Conservation (phyloP, 2,113 vertebrate genomes). For the Ceyx margarethae region DNA sequence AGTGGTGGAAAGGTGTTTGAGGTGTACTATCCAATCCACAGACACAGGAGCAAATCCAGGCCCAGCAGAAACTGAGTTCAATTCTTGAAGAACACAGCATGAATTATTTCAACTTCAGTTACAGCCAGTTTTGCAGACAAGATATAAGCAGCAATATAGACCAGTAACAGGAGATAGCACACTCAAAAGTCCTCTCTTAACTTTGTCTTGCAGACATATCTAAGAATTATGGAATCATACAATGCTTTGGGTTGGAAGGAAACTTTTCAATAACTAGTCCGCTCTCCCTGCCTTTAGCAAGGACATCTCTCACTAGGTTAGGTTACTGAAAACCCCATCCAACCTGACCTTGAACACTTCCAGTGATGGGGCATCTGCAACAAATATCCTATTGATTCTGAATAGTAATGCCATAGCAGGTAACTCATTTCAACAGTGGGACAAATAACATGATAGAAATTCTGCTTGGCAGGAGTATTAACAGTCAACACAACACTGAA, state of each 20-base stretch:
- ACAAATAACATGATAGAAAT: background rate
- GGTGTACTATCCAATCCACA: background rate
- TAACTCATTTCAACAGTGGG: background rate
- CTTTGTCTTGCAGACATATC: background rate
- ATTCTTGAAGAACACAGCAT: background rate
- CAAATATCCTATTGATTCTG: background rate
- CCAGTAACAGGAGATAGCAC: background rate
- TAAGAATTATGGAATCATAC: background rate
- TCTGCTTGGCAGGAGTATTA: background rate
- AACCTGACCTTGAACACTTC: background rate
- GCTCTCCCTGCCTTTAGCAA: accelerated
- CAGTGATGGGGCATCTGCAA: background rate
- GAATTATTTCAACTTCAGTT: background rate
- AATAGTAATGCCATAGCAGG: background rate
- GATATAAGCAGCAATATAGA: background rate
- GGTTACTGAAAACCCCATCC: background rate
- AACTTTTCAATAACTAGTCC: background rate
- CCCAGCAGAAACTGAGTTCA: background rate
- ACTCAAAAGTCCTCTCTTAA: background rate
- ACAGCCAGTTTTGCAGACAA: background rate
- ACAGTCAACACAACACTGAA: background rate
- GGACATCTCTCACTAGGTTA: background rate
- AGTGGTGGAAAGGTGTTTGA: background rate
- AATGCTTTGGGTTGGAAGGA: background rate
- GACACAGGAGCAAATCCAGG: background rate